Conservation (phyloP, 2,113 vertebrate species). For the Zingel zingel region DNA sequence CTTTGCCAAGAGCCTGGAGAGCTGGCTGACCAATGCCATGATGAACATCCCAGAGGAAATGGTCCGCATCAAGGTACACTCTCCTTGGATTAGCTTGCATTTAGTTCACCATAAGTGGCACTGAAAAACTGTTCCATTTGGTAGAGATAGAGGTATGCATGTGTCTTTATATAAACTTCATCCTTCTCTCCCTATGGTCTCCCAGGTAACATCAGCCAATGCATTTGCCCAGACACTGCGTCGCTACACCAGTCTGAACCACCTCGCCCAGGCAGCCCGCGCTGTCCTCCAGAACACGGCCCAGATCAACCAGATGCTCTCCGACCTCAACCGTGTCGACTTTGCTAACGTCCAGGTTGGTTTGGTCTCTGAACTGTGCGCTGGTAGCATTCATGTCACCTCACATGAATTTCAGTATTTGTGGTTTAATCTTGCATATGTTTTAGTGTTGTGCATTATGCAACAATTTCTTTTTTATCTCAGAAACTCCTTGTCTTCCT, state of each 20-base stretch:
- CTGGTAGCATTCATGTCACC: not conserved
- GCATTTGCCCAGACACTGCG: slow-evolving; percentile 94
- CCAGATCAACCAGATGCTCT: slow-evolving; percentile 96
- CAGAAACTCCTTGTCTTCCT: slow-evolving; percentile 7
- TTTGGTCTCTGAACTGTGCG: not conserved
- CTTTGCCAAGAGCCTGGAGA: slow-evolving; percentile 96
- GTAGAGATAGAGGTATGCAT: not conserved
- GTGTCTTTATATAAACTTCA: not conserved
- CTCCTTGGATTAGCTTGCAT: not conserved
- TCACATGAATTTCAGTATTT: not conserved
- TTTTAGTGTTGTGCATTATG: not conserved
- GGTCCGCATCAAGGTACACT: slow-evolving; percentile 92
- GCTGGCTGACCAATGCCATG: slow-evolving; percentile 95
- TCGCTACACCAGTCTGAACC: slow-evolving; percentile 94
- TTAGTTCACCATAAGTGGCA: not conserved
- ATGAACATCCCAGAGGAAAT: slow-evolving; percentile 97
- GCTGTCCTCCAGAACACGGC: slow-evolving; percentile 94
- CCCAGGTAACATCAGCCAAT: slow-evolving; percentile 91
- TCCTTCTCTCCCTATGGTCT: not conserved
- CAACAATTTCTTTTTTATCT: not conserved
- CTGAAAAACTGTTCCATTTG: not conserved
- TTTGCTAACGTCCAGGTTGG: slow-evolving; percentile 93
- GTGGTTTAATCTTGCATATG: not conserved
- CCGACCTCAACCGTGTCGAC: slow-evolving; percentile 94
- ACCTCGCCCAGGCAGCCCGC: slow-evolving; percentile 93